Evolutionary conservation across 2,113 vertebrate species (phyloP), one percentile per base, ranked within the genome.

Genomic region (Piaya cayana): DNA sequence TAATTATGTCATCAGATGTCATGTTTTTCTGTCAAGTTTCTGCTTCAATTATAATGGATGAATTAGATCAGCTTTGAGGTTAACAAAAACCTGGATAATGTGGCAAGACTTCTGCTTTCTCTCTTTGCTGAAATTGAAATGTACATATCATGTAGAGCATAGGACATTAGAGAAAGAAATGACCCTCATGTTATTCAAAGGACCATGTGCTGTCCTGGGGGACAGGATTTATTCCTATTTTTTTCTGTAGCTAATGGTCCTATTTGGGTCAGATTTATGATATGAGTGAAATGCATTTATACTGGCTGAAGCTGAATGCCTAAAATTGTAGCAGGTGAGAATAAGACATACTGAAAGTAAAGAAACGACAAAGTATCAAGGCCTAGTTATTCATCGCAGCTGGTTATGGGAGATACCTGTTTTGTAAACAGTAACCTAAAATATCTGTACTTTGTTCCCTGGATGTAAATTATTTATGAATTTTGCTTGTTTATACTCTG

Each of bases 1-100:
- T 91, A 92, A 94, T 94, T 92, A 91, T 65, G 68, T 18, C 29
- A 85, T 89, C 58, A 92, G 37, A 89, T 85, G 60, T 75, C 77
- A 74, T 71, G 56, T 60, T 94, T 68, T 82, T 78, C 63, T 95
- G 68, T 71, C 36, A 80, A 42, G 36, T 47, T 84, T 84, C 65
- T 92, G 56, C 69, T 87, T 89, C 37, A 56, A 72, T 81, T 89
- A 79, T 60, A 76, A 68, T 53, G n/a, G 70, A 68, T 89, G 91
- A 87, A 92, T 95, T 89, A 89, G 49, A 95, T 76, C 52, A 71
- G 5, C 52, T 89, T 78, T 71, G 77, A 91, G 83, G 43, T 82
- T 82, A 68, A 55, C 34, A 78, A 32, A 55, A 82, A 15, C 39
- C 16, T 58, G 12, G 26, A 45, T 52, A 93, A 79, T 26, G n/a